phyloP scores from a whole-genome alignment of 2,113 vertebrate genomes.

The Ginglymostoma cirratum region DNA sequence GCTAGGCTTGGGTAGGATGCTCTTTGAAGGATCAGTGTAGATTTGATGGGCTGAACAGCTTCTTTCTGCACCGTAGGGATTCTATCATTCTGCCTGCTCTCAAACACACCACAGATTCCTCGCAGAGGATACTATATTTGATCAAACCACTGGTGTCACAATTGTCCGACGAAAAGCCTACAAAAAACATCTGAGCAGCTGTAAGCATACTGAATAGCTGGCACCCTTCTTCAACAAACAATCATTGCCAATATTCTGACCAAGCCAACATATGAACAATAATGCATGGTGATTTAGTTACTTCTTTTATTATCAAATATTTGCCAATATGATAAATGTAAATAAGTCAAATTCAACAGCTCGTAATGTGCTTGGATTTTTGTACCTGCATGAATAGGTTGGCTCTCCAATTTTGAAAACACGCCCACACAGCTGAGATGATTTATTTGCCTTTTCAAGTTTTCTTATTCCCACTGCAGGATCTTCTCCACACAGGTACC shows the following conservation, averaged over 20 bases:
- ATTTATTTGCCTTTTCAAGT: slow-evolving; percentile 79
- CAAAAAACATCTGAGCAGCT: not conserved
- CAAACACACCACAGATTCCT: too few relatives aligned
- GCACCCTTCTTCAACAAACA: not conserved
- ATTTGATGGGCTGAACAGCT: too few relatives aligned
- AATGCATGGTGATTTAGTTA: not conserved
- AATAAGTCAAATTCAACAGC: not conserved
- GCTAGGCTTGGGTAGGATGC: too few relatives aligned
- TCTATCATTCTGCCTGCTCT: not conserved
- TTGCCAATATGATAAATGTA: not conserved
- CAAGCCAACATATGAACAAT: not conserved
- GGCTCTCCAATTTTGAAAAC: slow-evolving; percentile 97
- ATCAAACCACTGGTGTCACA: not conserved
- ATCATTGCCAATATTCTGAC: not conserved
- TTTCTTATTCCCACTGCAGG: slow-evolving; percentile 73
- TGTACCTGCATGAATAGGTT: slow-evolving; percentile 95
- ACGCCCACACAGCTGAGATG: slow-evolving; percentile 86
- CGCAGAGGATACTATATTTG: not conserved
- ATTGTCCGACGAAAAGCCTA: not conserved
- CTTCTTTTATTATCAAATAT: not conserved
- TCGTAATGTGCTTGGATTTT: not conserved
- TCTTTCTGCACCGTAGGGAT: too few relatives aligned
- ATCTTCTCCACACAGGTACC: slow-evolving; percentile 88
- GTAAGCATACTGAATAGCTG: not conserved
- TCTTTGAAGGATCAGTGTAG: too few relatives aligned